These are phyloP conservation scores for Lytechinus variegatus DNA, from an alignment of 35 echinoderm and acorn worm genomes.

Conservation along the genomic window DNA sequence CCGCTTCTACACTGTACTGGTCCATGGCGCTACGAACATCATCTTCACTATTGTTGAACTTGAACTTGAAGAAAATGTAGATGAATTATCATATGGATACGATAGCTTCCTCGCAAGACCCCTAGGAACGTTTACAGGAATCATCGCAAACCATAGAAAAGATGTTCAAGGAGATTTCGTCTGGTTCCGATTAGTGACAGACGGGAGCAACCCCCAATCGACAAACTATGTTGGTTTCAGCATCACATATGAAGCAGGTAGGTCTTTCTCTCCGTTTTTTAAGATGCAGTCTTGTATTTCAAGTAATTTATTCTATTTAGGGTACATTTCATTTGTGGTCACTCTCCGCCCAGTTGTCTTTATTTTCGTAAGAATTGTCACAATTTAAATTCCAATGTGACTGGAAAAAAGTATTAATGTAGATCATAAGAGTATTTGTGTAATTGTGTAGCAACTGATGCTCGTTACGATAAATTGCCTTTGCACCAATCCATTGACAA, in stretches of 20 bases:
- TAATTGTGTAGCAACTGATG: too few relatives aligned
- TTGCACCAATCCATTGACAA: too few relatives aligned
- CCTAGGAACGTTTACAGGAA: not conserved
- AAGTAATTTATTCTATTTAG: too few relatives aligned
- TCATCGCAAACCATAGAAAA: not conserved
- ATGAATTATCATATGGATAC: not conserved
- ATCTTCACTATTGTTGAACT: not conserved
- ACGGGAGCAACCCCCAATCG: not conserved
- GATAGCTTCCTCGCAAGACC: not conserved
- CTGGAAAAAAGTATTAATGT: too few relatives aligned
- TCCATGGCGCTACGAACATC: not conserved
- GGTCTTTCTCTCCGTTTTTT: not conserved
- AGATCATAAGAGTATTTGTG: too few relatives aligned
- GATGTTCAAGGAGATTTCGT: not conserved
- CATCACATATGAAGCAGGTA: not conserved
- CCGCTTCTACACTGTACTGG: not conserved
- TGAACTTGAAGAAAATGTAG: not conserved
- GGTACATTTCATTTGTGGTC: too few relatives aligned
- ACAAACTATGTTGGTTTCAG: not conserved
- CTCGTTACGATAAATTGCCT: too few relatives aligned
- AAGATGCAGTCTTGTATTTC: too few relatives aligned
- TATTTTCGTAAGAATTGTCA: too few relatives aligned
- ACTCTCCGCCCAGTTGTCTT: too few relatives aligned
- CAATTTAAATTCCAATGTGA: too few relatives aligned
- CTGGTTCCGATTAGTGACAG: not conserved